Base-by-base conservation (phyloP, 2,888 invertebrate species). In the Diadegma fenestrale region DNA sequence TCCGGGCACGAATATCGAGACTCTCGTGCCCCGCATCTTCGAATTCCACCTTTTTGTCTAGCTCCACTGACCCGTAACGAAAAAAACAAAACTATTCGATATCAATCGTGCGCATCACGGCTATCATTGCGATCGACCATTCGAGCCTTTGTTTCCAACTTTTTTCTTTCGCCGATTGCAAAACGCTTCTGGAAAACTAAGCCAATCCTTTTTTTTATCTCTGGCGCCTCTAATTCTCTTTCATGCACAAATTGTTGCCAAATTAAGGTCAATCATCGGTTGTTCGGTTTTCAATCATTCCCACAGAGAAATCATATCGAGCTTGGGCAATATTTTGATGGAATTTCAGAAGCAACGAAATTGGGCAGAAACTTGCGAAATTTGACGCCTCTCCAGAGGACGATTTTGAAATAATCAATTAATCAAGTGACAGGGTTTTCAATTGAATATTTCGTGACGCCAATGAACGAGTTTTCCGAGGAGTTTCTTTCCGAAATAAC, bases 1-100 rank as follows among this genome's bases (percentile, higher is more conserved):
- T 73, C 72, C 51, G 58, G 72, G 48, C 78, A 78, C 81, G 81
- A 79, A 78, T 81, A 81, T 84, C 80, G 76, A 61, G 61, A 63
- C 77, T 77, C 84, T 77, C 75, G 64, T 63, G 82, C 54, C 63
- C 71, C 64, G 58, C 77, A 66, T 77, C 66, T 54, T 68, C 26
- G 22, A 61, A 19, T 54, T 37, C 26, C 22, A 41, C 66, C 17
- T 19, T 68, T 37, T 54, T 68, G 58, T 43, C 41, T 78, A 12
- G 37, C 51, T 30, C 66, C 58, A 45, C 10, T 66, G 77, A 73
- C 72, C 72, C 48, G 77, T 45, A 61, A 64, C 30, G 54, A 77
- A 72, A 73, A 78, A 68, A 73, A 66, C 72, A 58, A 30, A 58
- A 51, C 66, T 48, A 61, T 72, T 80, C 41, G 30, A 80, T 84